phyloP scores from a whole-genome alignment of 2,888 invertebrate species.

The Hemicrepidius hirtus region DNA sequence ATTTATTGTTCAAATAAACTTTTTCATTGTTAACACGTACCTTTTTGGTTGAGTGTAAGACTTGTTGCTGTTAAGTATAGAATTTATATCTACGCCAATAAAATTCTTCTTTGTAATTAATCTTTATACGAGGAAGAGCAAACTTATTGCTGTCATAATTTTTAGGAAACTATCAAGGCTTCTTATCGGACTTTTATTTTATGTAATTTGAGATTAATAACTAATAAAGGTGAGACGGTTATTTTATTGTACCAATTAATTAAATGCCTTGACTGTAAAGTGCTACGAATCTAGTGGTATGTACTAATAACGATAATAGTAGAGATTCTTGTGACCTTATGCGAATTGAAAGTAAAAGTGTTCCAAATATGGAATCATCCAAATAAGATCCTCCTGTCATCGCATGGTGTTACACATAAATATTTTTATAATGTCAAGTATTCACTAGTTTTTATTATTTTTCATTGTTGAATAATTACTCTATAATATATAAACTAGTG shows the following conservation, averaged over 20 bases:
- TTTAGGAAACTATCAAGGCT: background rate
- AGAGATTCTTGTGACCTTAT: conserved; percentile 23
- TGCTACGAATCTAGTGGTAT: background rate
- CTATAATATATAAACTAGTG: background rate
- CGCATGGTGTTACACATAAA: conserved; percentile 24
- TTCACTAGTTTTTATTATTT: background rate
- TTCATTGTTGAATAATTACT: background rate
- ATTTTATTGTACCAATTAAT: conserved; percentile 4
- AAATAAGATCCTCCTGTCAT: conserved; percentile 20
- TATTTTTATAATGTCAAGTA: conserved; percentile 29
- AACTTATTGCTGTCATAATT: no score
- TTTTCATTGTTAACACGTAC: no score
- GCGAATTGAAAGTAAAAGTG: conserved; percentile 36
- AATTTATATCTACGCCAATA: no score
- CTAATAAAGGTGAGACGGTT: background rate
- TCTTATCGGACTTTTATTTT: background rate
- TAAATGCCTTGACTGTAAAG: background rate
- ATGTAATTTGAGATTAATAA: background rate
- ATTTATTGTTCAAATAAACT: no score
- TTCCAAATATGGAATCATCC: conserved; percentile 34
- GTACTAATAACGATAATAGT: conserved; percentile 16
- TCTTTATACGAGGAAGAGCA: no score
- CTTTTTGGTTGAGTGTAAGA: no score
- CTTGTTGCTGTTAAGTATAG: no score
- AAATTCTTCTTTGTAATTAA: no score